Conservation (phyloP, 2,113 vertebrate species). For the Hippoglossus stenolepis region DNA sequence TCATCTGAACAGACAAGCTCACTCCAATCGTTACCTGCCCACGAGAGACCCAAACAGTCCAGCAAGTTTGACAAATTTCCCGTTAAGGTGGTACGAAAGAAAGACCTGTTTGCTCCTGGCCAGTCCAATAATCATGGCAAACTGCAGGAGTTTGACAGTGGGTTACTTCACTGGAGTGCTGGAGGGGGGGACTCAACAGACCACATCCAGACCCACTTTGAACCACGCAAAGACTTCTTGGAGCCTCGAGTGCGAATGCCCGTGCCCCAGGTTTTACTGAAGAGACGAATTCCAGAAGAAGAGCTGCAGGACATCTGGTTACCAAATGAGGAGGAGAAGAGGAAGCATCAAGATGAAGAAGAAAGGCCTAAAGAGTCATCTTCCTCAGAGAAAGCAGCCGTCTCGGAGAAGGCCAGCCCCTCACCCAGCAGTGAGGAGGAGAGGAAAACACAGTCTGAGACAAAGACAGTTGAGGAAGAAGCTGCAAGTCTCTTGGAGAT, state of each 20-base stretch:
- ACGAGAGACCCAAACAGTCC: constrained; percentile 88
- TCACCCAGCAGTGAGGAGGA: constrained; percentile 53
- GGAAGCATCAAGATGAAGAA: constrained; percentile 77
- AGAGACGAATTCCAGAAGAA: constrained; percentile 80
- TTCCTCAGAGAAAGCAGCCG: constrained; percentile 51
- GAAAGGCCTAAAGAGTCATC: constrained; percentile 54
- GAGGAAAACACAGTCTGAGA: constrained; percentile 39
- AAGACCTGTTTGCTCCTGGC: constrained; percentile 90
- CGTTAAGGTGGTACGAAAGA: constrained; percentile 93
- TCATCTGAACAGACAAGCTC: constrained; percentile 56
- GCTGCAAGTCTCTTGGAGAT: constrained; percentile 81
- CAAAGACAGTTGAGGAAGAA: constrained; percentile 35
- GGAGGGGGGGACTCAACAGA: constrained; percentile 98
- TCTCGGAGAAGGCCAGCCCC: constrained; percentile 42
- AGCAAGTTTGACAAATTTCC: constrained; percentile 99
- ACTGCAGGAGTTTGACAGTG: constrained; percentile 96
- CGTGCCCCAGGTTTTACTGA: constrained; percentile 75
- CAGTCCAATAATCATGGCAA: constrained; percentile 90
- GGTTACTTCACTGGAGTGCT: constrained; percentile 95
- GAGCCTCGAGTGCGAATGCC: constrained; percentile 81
- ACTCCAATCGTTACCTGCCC: constrained; percentile 47
- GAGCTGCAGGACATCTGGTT: constrained; percentile 73
- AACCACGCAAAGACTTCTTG: constrained; percentile 88
- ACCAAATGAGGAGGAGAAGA: constrained; percentile 73
- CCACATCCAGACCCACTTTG: constrained; percentile 99